Conservation (phyloP, 2,797 vertebrate species). For the Hephaestus fuliginosus region DNA sequence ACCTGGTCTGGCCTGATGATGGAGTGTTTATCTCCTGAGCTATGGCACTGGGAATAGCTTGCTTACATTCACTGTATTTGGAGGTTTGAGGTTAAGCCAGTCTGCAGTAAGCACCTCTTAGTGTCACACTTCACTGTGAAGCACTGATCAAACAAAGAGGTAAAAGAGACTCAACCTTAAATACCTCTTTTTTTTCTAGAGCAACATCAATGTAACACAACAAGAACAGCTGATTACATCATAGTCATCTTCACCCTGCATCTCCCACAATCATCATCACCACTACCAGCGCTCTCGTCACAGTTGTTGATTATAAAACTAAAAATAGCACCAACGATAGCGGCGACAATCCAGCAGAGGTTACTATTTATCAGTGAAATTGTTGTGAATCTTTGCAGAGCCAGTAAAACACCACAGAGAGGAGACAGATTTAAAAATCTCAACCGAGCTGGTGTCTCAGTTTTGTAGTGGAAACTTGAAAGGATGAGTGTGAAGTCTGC, state of each 20-base stretch:
- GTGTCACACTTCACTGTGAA: neutral
- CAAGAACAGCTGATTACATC: neutral
- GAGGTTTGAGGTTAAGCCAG: neutral
- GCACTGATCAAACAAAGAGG: neutral
- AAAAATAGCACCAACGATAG: neutral
- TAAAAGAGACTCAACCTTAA: neutral
- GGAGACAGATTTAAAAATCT: neutral
- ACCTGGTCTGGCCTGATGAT: neutral
- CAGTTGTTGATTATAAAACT: neutral
- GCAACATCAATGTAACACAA: neutral
- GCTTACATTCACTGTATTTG: neutral
- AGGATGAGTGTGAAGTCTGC: slow-evolving; percentile 8
- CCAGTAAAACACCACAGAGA: neutral
- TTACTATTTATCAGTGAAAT: neutral
- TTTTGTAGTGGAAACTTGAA: slow-evolving; percentile 13
- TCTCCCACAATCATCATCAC: neutral
- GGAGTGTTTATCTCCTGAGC: too few relatives aligned
- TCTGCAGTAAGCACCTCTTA: too few relatives aligned
- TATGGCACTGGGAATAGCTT: too few relatives aligned
- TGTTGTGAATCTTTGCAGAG: neutral
- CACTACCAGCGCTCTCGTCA: neutral
- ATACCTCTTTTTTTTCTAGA: neutral
- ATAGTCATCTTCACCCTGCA: too few relatives aligned
- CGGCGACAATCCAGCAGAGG: neutral
- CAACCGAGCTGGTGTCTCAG: neutral